Conservation (phyloP, 2,888 invertebrate species). For the Drosophila ustulata region DNA sequence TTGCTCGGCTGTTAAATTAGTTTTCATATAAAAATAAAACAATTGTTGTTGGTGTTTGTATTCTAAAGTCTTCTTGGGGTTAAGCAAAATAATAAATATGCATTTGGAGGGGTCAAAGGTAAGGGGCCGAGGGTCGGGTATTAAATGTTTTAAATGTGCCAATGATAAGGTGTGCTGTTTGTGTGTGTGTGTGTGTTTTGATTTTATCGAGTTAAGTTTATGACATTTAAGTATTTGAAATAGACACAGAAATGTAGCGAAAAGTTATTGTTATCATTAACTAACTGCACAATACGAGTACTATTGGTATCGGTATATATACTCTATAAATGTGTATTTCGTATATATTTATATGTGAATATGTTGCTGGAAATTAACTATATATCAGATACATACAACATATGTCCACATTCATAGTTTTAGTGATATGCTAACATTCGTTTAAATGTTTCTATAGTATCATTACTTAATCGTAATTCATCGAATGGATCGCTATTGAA, state of each 20-base stretch:
- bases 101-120: slow-evolving; percentile 11
- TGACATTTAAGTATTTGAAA: slow-evolving; percentile 71
- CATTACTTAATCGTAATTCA: slow-evolving; percentile 28
- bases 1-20: slow-evolving; percentile 46
- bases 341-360: slow-evolving; percentile 29
- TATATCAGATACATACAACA: slow-evolving; percentile 41
- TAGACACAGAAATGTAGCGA: slow-evolving; percentile 78
- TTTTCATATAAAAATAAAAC: slow-evolving; percentile 28
- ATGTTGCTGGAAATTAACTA: slow-evolving; percentile 27
- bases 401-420: slow-evolving; percentile 45
- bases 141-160: slow-evolving; percentile 10
- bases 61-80: slow-evolving; percentile 38
- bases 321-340: slow-evolving; percentile 30
- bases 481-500: slow-evolving; percentile 41
- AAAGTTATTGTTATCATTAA: slow-evolving; percentile 56
- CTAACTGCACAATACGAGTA: slow-evolving; percentile 53
- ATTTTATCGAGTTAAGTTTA: slow-evolving; percentile 40
- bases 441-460: slow-evolving; percentile 49
- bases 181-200: slow-evolving; percentile 24
- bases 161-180: slow-evolving; percentile 22
- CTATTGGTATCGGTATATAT: slow-evolving; percentile 39
- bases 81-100: slow-evolving; percentile 52
- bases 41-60: slow-evolving; percentile 32
- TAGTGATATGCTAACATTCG: slow-evolving; percentile 79
- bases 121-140: slow-evolving; percentile 8